Evolutionary conservation across 2,113 vertebrate species (phyloP), one percentile per base, ranked within the genome.

Genomic region (Rutilus rutilus): DNA sequence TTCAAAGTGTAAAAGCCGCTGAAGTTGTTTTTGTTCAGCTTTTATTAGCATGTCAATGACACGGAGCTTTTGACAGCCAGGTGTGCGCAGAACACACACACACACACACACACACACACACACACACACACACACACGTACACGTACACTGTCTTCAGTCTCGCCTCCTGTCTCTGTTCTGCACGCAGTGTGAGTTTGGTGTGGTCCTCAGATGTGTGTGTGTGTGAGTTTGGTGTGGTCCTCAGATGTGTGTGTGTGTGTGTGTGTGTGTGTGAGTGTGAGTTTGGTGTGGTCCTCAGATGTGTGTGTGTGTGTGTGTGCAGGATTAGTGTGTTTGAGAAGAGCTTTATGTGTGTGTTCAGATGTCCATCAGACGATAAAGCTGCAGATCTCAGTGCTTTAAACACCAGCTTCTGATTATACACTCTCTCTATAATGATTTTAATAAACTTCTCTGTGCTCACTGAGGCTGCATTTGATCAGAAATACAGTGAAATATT

Each of bases 1-100:
- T 89, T 89, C 88, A 90, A 89, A 90, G 90, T 23, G 60, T 33
- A 8, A 19, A 54, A 21, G 52, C 50, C 5, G 50, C 59, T 57
- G 30, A 65, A 76, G 36, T 76, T 79, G 60, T 74, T 74, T 87
- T 84, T 74, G 52, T 60, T 82, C 9, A 6, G 60, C 59, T 73
- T 88, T 85, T 83, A 90, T 90, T 90, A 87, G 86, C 88, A 88
- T 89, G 85, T 90, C 84, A 91, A 86, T 86, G 71, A 73, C 82
- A 59, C 82, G 9, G 27, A 54, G 88, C 83, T 87, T 71, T 57
- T 87, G 78, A 86, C 77, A 82, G 74, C 79, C 86, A 87, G 86
- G 83, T 89, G 85, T 90, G 64, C 86, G 39, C 50, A 52, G 69
- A 27, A 45, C 25, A 85, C 50, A 33, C 42, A 47, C 64, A 77